Evolutionary conservation across 2,888 invertebrate species (phyloP).

Genomic region (Yponomeuta evonymella): DNA sequence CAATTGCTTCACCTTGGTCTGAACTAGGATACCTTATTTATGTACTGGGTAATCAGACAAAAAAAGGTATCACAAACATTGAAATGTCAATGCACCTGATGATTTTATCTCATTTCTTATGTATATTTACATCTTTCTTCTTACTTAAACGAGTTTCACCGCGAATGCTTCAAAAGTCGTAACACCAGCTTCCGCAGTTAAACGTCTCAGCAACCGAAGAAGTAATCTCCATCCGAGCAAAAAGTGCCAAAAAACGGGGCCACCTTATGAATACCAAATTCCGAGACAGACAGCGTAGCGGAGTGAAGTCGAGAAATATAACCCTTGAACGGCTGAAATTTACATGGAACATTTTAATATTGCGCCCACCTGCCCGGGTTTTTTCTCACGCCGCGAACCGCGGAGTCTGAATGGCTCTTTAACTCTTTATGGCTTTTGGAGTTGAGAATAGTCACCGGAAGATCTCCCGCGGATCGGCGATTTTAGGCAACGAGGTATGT

Average conservation of each 20-base stretch:
- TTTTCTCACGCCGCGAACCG: slow-evolving; percentile 66
- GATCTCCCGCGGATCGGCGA: too few species aligned
- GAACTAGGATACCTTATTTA: too few species aligned
- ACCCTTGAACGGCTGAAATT: slow-evolving; percentile 52
- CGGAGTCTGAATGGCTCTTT: slow-evolving; percentile 47
- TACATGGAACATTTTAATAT: slow-evolving; percentile 77
- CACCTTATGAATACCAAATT: slow-evolving; percentile 66
- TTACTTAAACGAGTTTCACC: not conserved
- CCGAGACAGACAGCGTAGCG: slow-evolving; percentile 39
- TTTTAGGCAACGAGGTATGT: too few species aligned
- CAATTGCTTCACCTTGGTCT: too few species aligned
- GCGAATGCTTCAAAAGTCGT: not conserved
- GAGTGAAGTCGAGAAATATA: slow-evolving; percentile 60
- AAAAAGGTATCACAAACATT: too few species aligned
- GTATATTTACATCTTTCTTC: not conserved
- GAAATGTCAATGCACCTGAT: too few species aligned
- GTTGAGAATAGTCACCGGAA: not conserved
- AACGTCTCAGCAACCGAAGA: not conserved
- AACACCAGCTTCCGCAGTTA: not conserved
- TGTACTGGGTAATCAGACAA: too few species aligned
- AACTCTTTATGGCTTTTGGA: slow-evolving; percentile 35
- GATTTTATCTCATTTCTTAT: too few species aligned
- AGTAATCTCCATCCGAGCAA: slow-evolving; percentile 44
- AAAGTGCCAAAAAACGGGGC: slow-evolving; percentile 30
- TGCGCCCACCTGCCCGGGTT: slow-evolving; percentile 55